These are phyloP conservation scores for Sapajus apella DNA, from an alignment of 2,113 vertebrate genomes.

Conservation along the genomic window DNA sequence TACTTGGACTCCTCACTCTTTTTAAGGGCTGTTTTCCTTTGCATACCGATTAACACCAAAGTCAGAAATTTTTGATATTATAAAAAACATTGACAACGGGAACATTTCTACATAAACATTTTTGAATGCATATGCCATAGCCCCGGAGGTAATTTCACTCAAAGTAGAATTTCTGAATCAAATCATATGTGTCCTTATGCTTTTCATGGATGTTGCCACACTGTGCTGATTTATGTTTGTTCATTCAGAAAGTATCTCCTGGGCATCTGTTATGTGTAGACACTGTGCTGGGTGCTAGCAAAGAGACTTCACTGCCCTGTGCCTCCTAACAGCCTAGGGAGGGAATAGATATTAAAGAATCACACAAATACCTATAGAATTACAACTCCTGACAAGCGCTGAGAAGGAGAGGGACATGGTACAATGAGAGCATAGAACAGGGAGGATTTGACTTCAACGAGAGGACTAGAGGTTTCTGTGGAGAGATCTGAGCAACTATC, in stretches of 20 bases:
- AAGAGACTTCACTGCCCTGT: neutral
- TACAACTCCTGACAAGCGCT: neutral
- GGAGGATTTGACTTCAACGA: neutral
- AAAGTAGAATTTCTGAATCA: slow-evolving; percentile 19
- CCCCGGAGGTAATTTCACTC: neutral
- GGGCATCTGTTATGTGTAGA: neutral
- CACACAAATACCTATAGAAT: neutral
- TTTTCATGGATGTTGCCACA: neutral
- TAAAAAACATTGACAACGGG: neutral
- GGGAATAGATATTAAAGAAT: neutral
- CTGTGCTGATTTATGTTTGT: neutral
- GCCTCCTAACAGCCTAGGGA: neutral
- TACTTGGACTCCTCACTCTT: neutral
- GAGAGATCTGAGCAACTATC: neutral
- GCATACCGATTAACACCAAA: neutral
- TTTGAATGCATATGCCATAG: neutral
- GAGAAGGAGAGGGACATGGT: neutral
- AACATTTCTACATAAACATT: neutral
- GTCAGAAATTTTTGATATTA: slow-evolving; percentile 3
- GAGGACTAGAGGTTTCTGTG: neutral
- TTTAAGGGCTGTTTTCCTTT: neutral
- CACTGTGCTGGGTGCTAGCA: neutral
- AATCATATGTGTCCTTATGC: neutral
- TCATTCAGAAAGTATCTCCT: neutral
- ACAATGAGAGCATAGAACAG: neutral